Evolutionary conservation across 2,113 vertebrate genomes (phyloP), one percentile per base, ranked within the genome.

Genomic region (Nematolebias whitei): DNA sequence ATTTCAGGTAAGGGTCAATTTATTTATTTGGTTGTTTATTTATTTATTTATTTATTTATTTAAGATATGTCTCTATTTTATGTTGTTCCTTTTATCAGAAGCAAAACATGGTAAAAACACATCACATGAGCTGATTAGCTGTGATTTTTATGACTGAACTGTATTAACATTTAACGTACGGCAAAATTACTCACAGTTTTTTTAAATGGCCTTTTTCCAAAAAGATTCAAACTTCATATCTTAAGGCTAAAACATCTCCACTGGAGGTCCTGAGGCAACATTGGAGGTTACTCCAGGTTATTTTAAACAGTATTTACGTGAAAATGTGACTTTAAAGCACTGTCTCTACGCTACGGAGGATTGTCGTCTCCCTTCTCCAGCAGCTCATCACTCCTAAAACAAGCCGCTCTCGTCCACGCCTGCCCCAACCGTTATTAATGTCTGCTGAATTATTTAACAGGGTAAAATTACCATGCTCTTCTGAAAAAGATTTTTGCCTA

Each of bases 391-490:
- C 84, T 90, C 89, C 84, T 90, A 81, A 85, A 92, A 88, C 88
- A 35, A 90, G 89, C 82, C 85, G 83, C 83, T 83, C 90, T 87
- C 85, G 88, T 85, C 86, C 80, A 83, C 80, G 78, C 74, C 68
- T 61, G 79, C 89, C 87, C 84, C 81, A 77, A 87, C 85, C 74
- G 90, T 92, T 93, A 93, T 92, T 92, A 93, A 93, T 93, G 91
- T 92, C 88, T 55, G 15, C 83, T 93, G 91, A 93, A 93, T 93
- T 84, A 93, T 93, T 93, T 79, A 93, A 85, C 86, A 87, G 89
- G 86, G 87, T 92, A 92, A 93, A 93, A 93, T 92, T 92, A 93
- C 90, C 90, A 92, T 91, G 90, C 84, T 90, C 89, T 91, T 91
- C 88, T 91, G 91, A 92, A 90, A 88, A 55, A 89, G 90, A 90